Evolutionary conservation across 2,113 vertebrate species (phyloP).

Genomic region (Sinocyclocheilus rhinocerous): DNA sequence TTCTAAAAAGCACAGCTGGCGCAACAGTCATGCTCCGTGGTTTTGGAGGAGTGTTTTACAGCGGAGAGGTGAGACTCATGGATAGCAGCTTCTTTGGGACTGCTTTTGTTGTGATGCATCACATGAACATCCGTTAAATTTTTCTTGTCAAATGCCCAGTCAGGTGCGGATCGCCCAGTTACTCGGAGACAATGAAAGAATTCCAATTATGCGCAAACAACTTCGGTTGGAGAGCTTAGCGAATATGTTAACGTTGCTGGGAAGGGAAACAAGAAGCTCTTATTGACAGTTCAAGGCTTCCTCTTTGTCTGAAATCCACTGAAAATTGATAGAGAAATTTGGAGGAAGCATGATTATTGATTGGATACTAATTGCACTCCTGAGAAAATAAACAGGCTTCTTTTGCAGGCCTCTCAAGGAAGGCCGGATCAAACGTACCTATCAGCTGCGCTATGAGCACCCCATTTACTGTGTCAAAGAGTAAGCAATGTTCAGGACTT

Average conservation of each 20-base stretch:
- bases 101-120: constrained; percentile 22
- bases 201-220: constrained; percentile 41
- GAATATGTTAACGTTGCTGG: neutral
- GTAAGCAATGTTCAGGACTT: constrained; percentile 37
- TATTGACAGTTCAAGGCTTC: constrained; percentile 60
- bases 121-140: constrained; percentile 19
- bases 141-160: constrained; percentile 29
- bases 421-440: constrained; percentile 60
- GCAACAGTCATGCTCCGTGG: neutral
- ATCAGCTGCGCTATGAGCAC: constrained; percentile 61
- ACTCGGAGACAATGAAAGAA: constrained; percentile 47
- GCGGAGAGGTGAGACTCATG: constrained; percentile 7
- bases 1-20: neutral
- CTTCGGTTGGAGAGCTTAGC: constrained; percentile 2
- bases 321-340: constrained; percentile 70
- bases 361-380: constrained; percentile 59
- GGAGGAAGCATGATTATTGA: constrained; percentile 60
- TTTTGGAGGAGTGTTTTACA: constrained; percentile 15
- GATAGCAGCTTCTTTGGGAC: constrained; percentile 31
- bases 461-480: constrained; percentile 51
- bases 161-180: constrained; percentile 39
- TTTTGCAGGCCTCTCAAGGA: constrained; percentile 2
- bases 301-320: constrained; percentile 60
- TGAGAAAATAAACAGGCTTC: constrained; percentile 48
- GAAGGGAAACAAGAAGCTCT: constrained; percentile 36